Base-by-base conservation (phyloP, 2,797 vertebrate genomes). In the Lacerta bilineata region DNA sequence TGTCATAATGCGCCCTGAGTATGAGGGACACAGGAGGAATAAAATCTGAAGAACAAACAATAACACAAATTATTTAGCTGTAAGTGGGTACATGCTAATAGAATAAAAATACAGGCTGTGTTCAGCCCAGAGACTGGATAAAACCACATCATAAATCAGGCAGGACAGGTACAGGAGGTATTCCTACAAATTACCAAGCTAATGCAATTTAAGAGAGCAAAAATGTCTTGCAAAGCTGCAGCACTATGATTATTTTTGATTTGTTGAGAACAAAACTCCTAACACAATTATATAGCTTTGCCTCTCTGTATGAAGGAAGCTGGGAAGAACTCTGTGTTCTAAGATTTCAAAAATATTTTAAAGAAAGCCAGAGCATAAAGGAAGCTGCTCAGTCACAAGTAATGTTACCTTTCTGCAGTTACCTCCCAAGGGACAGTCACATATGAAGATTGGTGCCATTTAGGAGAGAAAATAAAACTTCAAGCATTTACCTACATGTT, bases 151-250 rank as follows among this genome's bases (percentile, higher is more conserved):
- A 88, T 87, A 85, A 90, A 69, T 79, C 84, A 82, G 33, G 66
- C 1, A 11, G 4, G 5, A 17, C 8, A 89, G 29, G 33, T 27
- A 86, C 90, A 83, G 2, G 0, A n/a, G 87, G 7, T 27, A 27
- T 0, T 59, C 83, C 84, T 87, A 81, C 77, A 0, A 89, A 86
- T 69, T 0, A 87, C 6, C 90, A 76, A 72, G 87, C 68, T 43
- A 89, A 18, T 69, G 23, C 85, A 66, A 11, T 23, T 85, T 66
- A 89, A 75, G 20, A 88, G 90, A 91, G 76, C 4, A 91, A 83
- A 92, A 86, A 88, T 59, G 20, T 80, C 76, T 86, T n/a, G 68
- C 15, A 50, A 89, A 78, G 41, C 29, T 43, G 25, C 33, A 91
- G 77, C 33, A 8, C 10, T 80, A 71, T 86, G 3, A 80, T 79